A percentile compares a stretch with the other conserved stretches of the same genome.
Evolutionary conservation across 2,888 invertebrate genomes (phyloP).

Genomic region (Electrophaes corylata): DNA sequence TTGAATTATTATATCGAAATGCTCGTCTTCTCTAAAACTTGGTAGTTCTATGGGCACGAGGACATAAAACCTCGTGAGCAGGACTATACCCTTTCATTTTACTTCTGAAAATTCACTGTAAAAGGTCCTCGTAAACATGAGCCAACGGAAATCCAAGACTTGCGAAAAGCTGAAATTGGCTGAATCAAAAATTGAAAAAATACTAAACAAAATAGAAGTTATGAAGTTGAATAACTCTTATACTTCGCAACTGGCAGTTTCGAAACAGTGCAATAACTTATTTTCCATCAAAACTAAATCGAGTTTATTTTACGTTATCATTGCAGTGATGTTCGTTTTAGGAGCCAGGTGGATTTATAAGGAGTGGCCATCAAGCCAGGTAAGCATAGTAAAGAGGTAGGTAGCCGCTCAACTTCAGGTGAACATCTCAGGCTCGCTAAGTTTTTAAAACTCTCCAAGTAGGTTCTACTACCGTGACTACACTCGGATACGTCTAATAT

Average conservation of each 20-base stretch:
- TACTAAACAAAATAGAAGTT: constrained; percentile 64
- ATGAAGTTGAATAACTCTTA: constrained; percentile 58
- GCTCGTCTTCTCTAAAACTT: constrained; percentile 11
- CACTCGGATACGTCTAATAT: no score
- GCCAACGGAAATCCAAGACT: constrained; percentile 49
- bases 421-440: no score
- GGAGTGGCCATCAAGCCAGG: constrained; percentile 50
- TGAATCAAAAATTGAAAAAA: constrained; percentile 66
- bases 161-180: constrained; percentile 67
- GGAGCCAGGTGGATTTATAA: constrained; percentile 48
- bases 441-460: no score
- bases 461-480: no score
- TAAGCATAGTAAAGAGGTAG: no score
- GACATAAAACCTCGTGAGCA: constrained; percentile 29
- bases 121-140: constrained; percentile 47
- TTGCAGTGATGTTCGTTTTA: constrained; percentile 35
- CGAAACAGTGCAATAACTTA: constrained; percentile 21
- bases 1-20: no score
- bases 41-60: constrained; percentile 23
- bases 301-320: constrained; percentile 22
- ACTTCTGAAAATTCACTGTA: constrained; percentile 11
- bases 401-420: no score
- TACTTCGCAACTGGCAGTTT: constrained; percentile 54
- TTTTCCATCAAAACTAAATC: constrained; percentile 18
- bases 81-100: constrained; percentile 46